Percentiles rank a stretch among this genome's conserved stretches.
Conservation (phyloP, 2,888 invertebrate species). For the Ctenicera cuprea region DNA sequence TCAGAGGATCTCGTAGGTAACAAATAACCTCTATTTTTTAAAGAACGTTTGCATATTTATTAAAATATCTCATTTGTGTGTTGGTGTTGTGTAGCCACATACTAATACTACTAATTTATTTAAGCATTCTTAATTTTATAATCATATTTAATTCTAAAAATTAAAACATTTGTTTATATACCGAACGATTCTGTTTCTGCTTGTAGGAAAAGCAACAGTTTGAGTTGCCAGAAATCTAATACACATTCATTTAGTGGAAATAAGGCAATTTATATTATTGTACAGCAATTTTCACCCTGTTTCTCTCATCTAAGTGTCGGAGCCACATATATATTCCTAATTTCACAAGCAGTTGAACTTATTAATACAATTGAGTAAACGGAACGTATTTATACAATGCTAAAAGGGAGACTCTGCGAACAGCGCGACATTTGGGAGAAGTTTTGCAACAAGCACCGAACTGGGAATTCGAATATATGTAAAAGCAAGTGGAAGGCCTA, state of each 20-base stretch:
- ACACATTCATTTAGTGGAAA: slow-evolving; percentile 20
- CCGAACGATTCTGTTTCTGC: too few relatives aligned
- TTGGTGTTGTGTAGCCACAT: too few relatives aligned
- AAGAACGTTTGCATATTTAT: neutral
- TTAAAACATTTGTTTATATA: too few relatives aligned
- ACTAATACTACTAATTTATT: too few relatives aligned
- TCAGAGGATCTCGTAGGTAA: slow-evolving; percentile 18
- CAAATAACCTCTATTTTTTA: slow-evolving; percentile 13
- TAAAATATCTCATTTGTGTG: too few relatives aligned
- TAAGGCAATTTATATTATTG: slow-evolving; percentile 22
- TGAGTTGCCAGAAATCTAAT: neutral
- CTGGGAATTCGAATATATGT: slow-evolving; percentile 28
- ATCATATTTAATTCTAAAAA: too few relatives aligned
- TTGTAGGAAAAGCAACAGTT: too few relatives aligned
- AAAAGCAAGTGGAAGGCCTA: slow-evolving; percentile 28
- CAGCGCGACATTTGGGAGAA: slow-evolving; percentile 21
- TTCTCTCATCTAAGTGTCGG: neutral
- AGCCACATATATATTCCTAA: slow-evolving; percentile 22
- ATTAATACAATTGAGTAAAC: slow-evolving; percentile 29
- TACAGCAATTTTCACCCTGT: slow-evolving; percentile 6
- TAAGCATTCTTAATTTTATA: too few relatives aligned
- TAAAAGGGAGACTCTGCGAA: slow-evolving; percentile 13
- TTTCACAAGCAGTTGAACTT: slow-evolving; percentile 34
- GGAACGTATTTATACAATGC: slow-evolving; percentile 8
- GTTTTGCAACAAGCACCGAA: slow-evolving; percentile 8